Evolutionary conservation across 2,797 vertebrate genomes (phyloP), one percentile per base, ranked within the genome.

Genomic region (Limnodromus scolopaceus): DNA sequence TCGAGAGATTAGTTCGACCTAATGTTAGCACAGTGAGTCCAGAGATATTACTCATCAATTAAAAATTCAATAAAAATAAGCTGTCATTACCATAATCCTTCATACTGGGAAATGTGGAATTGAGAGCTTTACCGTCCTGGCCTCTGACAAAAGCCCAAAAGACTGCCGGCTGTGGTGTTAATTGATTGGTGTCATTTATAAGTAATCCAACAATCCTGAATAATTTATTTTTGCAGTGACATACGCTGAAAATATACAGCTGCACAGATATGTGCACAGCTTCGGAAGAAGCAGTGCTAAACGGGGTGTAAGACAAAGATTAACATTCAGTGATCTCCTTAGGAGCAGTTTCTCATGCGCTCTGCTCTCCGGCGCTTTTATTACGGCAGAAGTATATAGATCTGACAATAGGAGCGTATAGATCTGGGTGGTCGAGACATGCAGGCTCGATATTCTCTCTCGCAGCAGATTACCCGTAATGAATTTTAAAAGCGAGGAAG

Each of bases 191-290:
- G 82, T 95, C 86, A 93, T 97, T 97, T 97, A 93, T 95, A 97
- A 97, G 95, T 97, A 96, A 98, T 97, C 96, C 95, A 97, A 96
- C 84, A 89, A 84, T 80, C 61, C 75, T 98, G 94, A 98, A 98
- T 97, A 96, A 98, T 98, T 98, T 97, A 98, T 98, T 97, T 97
- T 97, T 78, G 48, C 96, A 94, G 83, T 93, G 92, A 89, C 85
- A 92, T 77, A 77, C 86, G 77, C 96, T 96, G 86, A 96, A 97
- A 97, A 98, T 96, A 96, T 66, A 97, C 89, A 94, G 77, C 89
- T 88, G 87, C 54, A 66, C 30, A 72, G 78, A 96, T 85, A 71
- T 75, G 24, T 82, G 48, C 87, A 55, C 66, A 55, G 76, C 75
- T 92, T 92, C 15, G 22, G 76, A 95, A 88, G 78, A 83, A 71